Evolutionary conservation across 2,113 vertebrate species (phyloP), one percentile per base, ranked within the genome.

Genomic region (Siniperca knerii): DNA sequence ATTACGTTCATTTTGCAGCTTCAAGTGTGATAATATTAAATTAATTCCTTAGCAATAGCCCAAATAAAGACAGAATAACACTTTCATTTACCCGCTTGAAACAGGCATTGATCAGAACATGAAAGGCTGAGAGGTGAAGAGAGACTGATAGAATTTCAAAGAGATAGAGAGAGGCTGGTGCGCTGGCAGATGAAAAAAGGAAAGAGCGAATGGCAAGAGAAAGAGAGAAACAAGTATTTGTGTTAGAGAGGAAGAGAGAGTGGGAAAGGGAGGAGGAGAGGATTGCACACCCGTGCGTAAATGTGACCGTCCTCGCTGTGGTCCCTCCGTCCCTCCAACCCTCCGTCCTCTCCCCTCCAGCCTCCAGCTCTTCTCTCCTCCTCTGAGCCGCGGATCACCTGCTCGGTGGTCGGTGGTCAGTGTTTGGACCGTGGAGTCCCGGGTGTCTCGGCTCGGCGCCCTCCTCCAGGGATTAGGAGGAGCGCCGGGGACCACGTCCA

Each of bases 381-480:
- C 74, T 81, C 54, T 15, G 8, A 20, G 57, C 67, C 79, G 37
- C 65, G 77, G 79, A 87, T 88, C 90, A 85, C 81, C 86, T 69
- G 72, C 76, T 54, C 75, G 90, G 92, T 89, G 87, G 75, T 90
- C 82, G 66, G n/a, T 16, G 73, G 20, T 23, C 79, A 64, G 18
- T 12, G 29, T 46, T 64, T 18, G 81, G 81, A 94, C 90, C 91
- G 87, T 95, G 94, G 94, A 95, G 94, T 91, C 93, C 75, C 90
- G 91, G 48, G 79, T 85, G 69, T 90, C 93, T 89, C 93, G 94
- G 18, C 90, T 95, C 68, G 91, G 94, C 88, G 87, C 92, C 93
- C 94, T 95, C 92, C 91, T 95, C 66, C 94, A 94, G 84, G 94
- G 94, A 11, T 69, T 94, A 21, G 94, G 94, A 50, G 92, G 93